Evolutionary conservation across 2,888 invertebrate genomes (phyloP).

Genomic region (Dicyrtomina minuta): DNA sequence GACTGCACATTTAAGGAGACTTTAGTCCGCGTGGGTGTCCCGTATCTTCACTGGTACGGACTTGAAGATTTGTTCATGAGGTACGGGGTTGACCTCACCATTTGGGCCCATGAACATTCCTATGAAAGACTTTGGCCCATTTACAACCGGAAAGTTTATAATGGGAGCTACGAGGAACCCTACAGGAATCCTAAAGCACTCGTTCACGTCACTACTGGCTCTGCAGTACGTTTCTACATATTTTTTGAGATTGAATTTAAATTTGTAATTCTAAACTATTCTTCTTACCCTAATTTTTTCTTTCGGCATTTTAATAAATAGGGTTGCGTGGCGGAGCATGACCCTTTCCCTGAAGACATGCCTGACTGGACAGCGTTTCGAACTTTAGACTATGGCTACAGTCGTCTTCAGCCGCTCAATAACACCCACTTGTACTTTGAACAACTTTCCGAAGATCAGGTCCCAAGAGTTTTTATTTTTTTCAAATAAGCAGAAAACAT

Average conservation of each 20-base stretch:
- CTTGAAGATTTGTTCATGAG: slow-evolving; percentile 83
- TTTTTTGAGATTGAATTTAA: too few species aligned
- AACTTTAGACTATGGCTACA: slow-evolving; percentile 88
- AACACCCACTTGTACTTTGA: slow-evolving; percentile 82
- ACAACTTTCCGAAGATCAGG: slow-evolving; percentile 66
- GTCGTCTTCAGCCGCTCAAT: slow-evolving; percentile 77
- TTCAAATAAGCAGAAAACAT: too few species aligned
- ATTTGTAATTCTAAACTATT: too few species aligned
- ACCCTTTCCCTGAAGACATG: slow-evolving; percentile 73
- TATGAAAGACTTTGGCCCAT: slow-evolving; percentile 96
- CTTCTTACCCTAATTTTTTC: too few species aligned
- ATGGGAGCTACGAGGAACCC: slow-evolving; percentile 67
- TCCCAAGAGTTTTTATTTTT: neutral
- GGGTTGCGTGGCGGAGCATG: slow-evolving; percentile 83
- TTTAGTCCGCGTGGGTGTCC: too few species aligned
- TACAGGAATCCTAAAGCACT: slow-evolving; percentile 80
- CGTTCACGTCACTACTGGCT: slow-evolving; percentile 86
- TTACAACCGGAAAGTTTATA: slow-evolving; percentile 74
- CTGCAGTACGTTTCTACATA: slow-evolving; percentile 66
- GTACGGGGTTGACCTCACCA: slow-evolving; percentile 86
- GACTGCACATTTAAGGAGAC: neutral
- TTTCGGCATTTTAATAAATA: too few species aligned
- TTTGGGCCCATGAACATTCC: slow-evolving; percentile 98
- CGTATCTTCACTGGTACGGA: slow-evolving; percentile 59
- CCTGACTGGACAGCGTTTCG: slow-evolving; percentile 82